A percentile compares a stretch with the other conserved stretches of the same genome.
Conservation (phyloP, 1,140 invertebrate genomes). For the Radopholus similis region DNA sequence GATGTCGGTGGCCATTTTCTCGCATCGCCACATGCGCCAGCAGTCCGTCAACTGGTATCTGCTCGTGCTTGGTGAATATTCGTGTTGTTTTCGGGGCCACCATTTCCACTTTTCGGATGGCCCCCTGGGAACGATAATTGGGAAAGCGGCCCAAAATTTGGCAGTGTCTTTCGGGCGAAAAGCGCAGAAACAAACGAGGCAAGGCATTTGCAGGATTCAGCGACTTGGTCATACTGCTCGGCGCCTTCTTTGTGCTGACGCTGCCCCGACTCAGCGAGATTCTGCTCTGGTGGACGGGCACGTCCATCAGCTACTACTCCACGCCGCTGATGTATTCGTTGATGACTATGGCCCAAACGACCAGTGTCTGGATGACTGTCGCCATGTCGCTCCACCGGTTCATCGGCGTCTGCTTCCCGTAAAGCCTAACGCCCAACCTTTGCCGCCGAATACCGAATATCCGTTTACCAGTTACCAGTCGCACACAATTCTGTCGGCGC, state of each 20-base stretch:
- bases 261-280: conserved; percentile 46
- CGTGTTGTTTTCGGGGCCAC: too few relatives aligned
- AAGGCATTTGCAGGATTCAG: conserved; percentile 15
- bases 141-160: neutral
- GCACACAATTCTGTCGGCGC: conserved; percentile 18
- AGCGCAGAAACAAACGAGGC: neutral
- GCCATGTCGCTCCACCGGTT: conserved; percentile 31
- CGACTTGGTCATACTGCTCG: conserved; percentile 41
- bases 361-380: conserved; percentile 52
- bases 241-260: conserved; percentile 50
- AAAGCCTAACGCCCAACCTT: too few relatives aligned
- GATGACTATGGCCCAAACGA: conserved; percentile 51
- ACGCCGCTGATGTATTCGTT: conserved; percentile 37
- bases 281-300: conserved; percentile 32
- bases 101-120: too few relatives aligned
- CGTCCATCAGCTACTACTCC: conserved; percentile 37
- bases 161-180: neutral
- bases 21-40: conserved; percentile 43
- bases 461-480: too few relatives aligned
- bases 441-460: too few relatives aligned
- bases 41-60: conserved; percentile 52
- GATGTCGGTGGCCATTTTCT: conserved; percentile 50
- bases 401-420: conserved; percentile 49
- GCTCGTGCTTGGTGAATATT: conserved; percentile 39
- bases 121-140: too few relatives aligned